These are phyloP conservation scores for Neelides sp. DNA, from an alignment of 1,140 invertebrate species.

Conservation along the genomic window DNA sequence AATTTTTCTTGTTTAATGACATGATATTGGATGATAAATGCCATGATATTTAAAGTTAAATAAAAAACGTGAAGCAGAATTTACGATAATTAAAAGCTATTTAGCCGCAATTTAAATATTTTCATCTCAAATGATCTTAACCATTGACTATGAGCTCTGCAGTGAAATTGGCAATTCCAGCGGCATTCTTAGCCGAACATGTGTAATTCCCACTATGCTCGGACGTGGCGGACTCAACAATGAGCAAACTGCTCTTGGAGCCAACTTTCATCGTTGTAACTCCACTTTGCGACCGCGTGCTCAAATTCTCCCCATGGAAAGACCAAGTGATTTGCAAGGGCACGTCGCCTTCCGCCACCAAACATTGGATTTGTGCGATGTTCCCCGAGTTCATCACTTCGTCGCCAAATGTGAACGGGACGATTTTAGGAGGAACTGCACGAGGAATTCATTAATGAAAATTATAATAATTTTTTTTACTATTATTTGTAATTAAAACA, in stretches of 20 bases:
- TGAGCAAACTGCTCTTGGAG: slow-evolving; percentile 43
- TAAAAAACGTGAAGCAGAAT: neutral
- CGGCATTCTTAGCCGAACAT: slow-evolving; percentile 39
- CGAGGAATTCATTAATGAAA: neutral
- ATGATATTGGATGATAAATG: neutral
- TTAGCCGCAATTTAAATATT: neutral
- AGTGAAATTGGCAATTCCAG: slow-evolving; percentile 32
- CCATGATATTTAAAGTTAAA: neutral
- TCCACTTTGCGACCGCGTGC: slow-evolving; percentile 30
- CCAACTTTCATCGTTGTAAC: slow-evolving; percentile 42
- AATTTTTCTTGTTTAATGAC: neutral
- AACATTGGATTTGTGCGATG: slow-evolving; percentile 32
- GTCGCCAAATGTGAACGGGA: slow-evolving; percentile 51
- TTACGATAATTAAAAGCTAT: no score
- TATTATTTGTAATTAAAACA: neutral
- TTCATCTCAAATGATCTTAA: slow-evolving; percentile 24
- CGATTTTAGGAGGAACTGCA: slow-evolving; percentile 51
- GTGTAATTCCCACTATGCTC: slow-evolving; percentile 57
- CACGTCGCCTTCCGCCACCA: slow-evolving; percentile 36
- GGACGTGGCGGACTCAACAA: slow-evolving; percentile 57
- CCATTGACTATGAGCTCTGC: slow-evolving; percentile 33
- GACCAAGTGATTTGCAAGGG: slow-evolving; percentile 37
- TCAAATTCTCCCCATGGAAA: slow-evolving; percentile 16
- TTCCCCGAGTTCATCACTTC: slow-evolving; percentile 35
- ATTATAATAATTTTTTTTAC: neutral